Evolutionary conservation across 1,140 invertebrate species (phyloP), one percentile per base, ranked within the genome.

Genomic region (Wasmannia auropunctata): DNA sequence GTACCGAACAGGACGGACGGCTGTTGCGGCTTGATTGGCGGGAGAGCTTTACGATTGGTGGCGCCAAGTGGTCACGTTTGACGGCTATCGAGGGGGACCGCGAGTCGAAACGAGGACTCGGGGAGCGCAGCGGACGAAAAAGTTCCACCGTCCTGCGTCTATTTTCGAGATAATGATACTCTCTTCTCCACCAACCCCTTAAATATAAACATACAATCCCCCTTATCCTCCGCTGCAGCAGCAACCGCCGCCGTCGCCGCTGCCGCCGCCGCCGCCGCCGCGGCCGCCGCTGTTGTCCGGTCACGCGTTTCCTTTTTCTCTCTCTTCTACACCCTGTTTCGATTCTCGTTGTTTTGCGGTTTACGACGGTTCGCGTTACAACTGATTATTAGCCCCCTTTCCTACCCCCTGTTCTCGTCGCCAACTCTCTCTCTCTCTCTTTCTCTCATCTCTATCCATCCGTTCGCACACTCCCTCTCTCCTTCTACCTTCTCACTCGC

Each of bases 361-460:
- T 95, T 95, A 95, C 93, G 94, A 94, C 92, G 94, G 93, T 93
- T 93, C 92, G 90, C 93, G 92, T 94, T 95, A 95, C 94, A 95
- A 95, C 94, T 95, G 94, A 95, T 95, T 95, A 95, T 95, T 95
- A 95, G 92, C 91, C 92, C 90, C 85, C 80, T 84, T 49, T 81
- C 69, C 81, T 49, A 75, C 74, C 81, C 89, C 88, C 88, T 87
- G n/a, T 67, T 69, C 65, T 22, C 80, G 31, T 85, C 83, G 46
- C 65, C 80, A 60, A 37, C 51, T 77, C 62, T 37, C 51, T 87
- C 51, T 86, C 43, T 67, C 46, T 58, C 37, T 63, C 54, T 79
- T n/a, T 69, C 51, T 81, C 74, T 37, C 62, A 51, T 28, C 34
- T 37, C 67, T 62, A 31, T 40, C 56, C 31, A 11, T 80, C 43